phyloP scores from a whole-genome alignment of 2,113 vertebrate species.

The Xenopus tropicalis region UCB_Xtro_10.0 CM004445.2:113595501-113596000 shows the following conservation, averaged over 20 bases:
- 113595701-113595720: not conserved
- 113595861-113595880: too few species aligned
- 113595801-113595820: too few species aligned
- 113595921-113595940: too few species aligned
- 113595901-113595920: too few species aligned
- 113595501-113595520: conserved; percentile 25
- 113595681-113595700: not conserved
- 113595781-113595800: not conserved
- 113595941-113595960: too few species aligned
- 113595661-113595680: not conserved
- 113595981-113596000: not conserved
- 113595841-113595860: too few species aligned
- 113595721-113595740: too few species aligned
- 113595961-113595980: too few species aligned
- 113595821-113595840: too few species aligned
- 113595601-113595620: conserved; percentile 33
- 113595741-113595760: not conserved
- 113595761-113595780: not conserved
- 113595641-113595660: not conserved
- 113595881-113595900: too few species aligned
- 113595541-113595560: conserved; percentile 50
- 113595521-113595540: conserved; percentile 32
- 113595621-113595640: conserved; percentile 47
- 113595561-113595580: conserved; percentile 51
- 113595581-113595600: conserved; percentile 46